These are phyloP conservation scores for Anaspis maculata DNA, from an alignment of 2,888 invertebrate genomes.

Conservation along the genomic window DNA sequence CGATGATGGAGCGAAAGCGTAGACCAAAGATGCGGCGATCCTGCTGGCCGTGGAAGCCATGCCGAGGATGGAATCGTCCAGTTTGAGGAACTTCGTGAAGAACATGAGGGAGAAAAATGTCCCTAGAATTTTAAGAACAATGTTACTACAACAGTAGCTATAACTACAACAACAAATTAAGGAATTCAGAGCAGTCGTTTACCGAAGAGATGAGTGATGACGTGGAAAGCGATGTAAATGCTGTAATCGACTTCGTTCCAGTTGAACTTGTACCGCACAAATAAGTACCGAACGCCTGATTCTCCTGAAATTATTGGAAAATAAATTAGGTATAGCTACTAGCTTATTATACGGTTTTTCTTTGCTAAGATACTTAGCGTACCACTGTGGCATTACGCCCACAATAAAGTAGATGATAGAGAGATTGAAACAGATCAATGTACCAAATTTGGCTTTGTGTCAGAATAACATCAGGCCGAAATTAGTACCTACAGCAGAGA, in stretches of 20 bases:
- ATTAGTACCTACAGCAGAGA: too few relatives aligned
- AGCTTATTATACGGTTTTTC: background rate
- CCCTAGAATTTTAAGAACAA: slow-evolving; percentile 52
- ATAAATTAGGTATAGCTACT: background rate
- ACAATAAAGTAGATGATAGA: too few relatives aligned
- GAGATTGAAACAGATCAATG: too few relatives aligned
- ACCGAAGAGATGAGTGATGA: slow-evolving; percentile 69
- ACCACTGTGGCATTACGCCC: too few relatives aligned
- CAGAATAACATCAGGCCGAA: too few relatives aligned
- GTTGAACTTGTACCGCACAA: slow-evolving; percentile 69
- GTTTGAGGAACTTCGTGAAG: slow-evolving; percentile 66
- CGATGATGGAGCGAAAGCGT: slow-evolving; percentile 65
- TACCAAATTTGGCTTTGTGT: too few relatives aligned
- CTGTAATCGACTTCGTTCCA: slow-evolving; percentile 80
- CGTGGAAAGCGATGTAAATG: slow-evolving; percentile 69
- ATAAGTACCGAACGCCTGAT: slow-evolving; percentile 72
- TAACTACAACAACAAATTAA: too few relatives aligned
- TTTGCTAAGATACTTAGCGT: too few relatives aligned
- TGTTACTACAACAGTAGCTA: too few relatives aligned
- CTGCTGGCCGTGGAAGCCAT: slow-evolving; percentile 74
- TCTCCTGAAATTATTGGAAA: slow-evolving; percentile 54
- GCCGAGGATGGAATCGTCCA: slow-evolving; percentile 74
- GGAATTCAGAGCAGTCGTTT: slow-evolving; percentile 13
- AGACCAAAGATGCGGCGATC: slow-evolving; percentile 69
- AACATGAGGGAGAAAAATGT: slow-evolving; percentile 69